Percentiles rank a stretch among this genome's conserved stretches.
phyloP scores from a whole-genome alignment of 2,888 invertebrate species.

The Himalopsyche tibetana region DNA sequence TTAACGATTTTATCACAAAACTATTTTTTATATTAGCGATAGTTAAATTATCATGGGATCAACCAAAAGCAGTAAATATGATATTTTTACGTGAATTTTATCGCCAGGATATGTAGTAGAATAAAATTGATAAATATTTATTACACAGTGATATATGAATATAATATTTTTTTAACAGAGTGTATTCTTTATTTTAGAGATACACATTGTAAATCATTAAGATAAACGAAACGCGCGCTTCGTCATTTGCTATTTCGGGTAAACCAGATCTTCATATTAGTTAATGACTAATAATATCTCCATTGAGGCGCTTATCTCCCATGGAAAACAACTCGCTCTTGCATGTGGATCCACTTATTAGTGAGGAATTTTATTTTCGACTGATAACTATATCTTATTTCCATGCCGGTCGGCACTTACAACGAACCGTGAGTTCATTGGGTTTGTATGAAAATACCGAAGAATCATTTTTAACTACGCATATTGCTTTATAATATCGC shows the following conservation, averaged over 20 bases:
- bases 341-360: conserved; percentile 58
- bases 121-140: not conserved
- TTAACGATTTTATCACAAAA: no score
- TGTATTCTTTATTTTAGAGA: not conserved
- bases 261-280: conserved; percentile 42
- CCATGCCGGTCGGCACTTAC: conserved; percentile 27
- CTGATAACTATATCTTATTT: conserved; percentile 54
- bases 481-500: no score
- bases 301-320: conserved; percentile 29
- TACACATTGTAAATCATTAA: conserved; percentile 18
- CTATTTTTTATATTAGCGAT: no score
- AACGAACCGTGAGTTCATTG: conserved; percentile 4
- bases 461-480: not conserved
- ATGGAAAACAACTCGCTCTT: conserved; percentile 39
- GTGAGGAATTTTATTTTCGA: conserved; percentile 56
- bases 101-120: no score
- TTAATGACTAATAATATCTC: conserved; percentile 40
- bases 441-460: conserved; percentile 5
- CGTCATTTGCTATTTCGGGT: conserved; percentile 36
- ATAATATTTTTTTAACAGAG: not conserved
- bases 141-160: not conserved
- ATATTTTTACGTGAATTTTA: no score
- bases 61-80: no score
- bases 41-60: no score
- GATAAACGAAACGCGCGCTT: conserved; percentile 4